Base-by-base conservation (phyloP, 2,888 invertebrate genomes). In the Zonitis immaculata region DNA sequence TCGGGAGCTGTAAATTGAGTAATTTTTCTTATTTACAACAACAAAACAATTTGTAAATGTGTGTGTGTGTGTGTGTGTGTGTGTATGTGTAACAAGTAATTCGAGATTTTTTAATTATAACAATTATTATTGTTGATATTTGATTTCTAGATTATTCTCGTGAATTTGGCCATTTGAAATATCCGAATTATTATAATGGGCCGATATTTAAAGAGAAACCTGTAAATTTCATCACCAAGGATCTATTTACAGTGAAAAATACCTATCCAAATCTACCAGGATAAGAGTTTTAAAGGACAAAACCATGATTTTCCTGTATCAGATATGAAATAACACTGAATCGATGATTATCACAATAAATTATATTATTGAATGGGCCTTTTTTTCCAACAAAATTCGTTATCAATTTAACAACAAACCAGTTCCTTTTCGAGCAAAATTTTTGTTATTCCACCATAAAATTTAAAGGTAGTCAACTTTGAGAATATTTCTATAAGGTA, bases 141-240 rank as follows among this genome's bases (percentile, higher is more conserved):
- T n/a, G n/a, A n/a, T n/a, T n/a, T n/a, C n/a, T n/a, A n/a, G n/a
- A n/a, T n/a, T n/a, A n/a, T n/a, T n/a, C n/a, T n/a, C n/a, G n/a
- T n/a, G 50, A 57, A 42, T 57, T 61, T 47, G 71, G 66, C 46
- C 71, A 69, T 57, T 60, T 67, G 47, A 56, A 60, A 42, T 73
- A 61, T 54, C 72, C 73, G 7, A 63, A 61, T 45, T 66, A 72
- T 49, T 72, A 69, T 51, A 58, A 57, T 11, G 62, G 62, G 46
- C 74, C 74, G 7, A 58, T 72, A 5, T 55, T 62, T 26, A 60
- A 71, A 6, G 63, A 60, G 6, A 61, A 67, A 52, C 74, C 74
- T n/a, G 73, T 73, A 18, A 61, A 68, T 47, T 52, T 67, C 22
- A 72, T 73, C 48, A 70, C 70, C n/a, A 59, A 61, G 14, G 73